phyloP scores from a whole-genome alignment of 1,140 invertebrate species.

The Chymomyza costata region DNA sequence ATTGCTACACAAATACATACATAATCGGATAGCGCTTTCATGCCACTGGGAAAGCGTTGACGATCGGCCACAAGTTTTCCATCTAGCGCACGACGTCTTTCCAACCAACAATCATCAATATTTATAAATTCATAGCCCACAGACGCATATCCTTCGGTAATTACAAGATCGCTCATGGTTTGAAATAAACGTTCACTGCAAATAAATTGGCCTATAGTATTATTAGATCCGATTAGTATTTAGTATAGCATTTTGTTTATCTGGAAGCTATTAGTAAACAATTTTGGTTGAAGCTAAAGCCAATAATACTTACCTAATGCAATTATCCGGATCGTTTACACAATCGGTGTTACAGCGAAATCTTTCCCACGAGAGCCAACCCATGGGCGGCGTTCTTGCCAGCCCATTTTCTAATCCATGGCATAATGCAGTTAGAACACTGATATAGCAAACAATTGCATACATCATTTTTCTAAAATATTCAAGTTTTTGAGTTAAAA shows the following conservation, averaged over 20 bases:
- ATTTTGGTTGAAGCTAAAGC: no score
- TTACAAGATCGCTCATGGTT: conserved; percentile 93
- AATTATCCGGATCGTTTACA: conserved; percentile 93
- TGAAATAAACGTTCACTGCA: conserved; percentile 92
- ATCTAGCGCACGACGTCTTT: conserved; percentile 83
- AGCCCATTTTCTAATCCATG: conserved; percentile 85
- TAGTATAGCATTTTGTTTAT: no score
- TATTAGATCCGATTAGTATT: no score
- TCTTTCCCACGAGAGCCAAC: conserved; percentile 94
- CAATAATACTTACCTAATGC: conserved; percentile 89
- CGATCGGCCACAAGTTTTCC: conserved; percentile 91
- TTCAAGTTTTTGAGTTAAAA: no score
- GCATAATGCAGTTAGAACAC: conserved; percentile 52
- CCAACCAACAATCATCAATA: conserved; percentile 97
- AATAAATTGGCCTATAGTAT: no score
- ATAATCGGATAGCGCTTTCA: conserved; percentile 92
- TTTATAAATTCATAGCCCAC: conserved; percentile 95
- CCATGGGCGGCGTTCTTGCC: conserved; percentile 88
- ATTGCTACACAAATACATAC: conserved; percentile 79
- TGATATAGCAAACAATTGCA: conserved; percentile 35
- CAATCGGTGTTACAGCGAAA: conserved; percentile 96
- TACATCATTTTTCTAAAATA: conserved; percentile 3
- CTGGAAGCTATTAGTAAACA: no score
- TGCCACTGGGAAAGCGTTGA: conserved; percentile 92
- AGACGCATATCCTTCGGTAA: conserved; percentile 90